Evolutionary conservation across 1,140 invertebrate species (phyloP).

Genomic region (Lepidurus couesii): DNA sequence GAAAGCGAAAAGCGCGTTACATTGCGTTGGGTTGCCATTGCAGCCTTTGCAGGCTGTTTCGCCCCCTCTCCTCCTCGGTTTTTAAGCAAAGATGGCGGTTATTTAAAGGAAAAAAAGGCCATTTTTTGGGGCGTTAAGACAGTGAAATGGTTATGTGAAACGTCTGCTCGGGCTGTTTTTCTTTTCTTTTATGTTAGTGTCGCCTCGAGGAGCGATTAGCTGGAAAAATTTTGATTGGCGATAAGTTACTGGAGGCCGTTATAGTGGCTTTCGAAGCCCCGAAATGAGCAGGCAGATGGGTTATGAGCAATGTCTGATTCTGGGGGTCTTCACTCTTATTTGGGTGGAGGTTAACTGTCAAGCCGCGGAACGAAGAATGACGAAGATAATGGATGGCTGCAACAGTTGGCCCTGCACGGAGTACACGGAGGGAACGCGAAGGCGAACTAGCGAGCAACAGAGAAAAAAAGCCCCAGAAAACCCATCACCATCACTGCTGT

Average conservation of each 20-base stretch:
- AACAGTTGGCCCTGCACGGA: background rate
- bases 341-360: constrained; percentile 21
- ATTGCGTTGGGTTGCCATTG: background rate
- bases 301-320: constrained; percentile 22
- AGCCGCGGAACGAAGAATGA: constrained; percentile 11
- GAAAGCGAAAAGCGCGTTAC: background rate
- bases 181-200: background rate
- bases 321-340: constrained; percentile 18
- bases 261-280: background rate
- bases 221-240: background rate
- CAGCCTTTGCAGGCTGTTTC: background rate
- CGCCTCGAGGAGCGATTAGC: background rate
- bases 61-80: too few species aligned
- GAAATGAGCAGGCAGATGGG: constrained; percentile 18
- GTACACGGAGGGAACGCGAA: background rate
- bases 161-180: background rate
- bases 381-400: constrained; percentile 21
- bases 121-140: background rate
- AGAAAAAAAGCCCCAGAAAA: constrained; percentile 19
- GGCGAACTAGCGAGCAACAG: background rate
- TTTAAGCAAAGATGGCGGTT: too few species aligned
- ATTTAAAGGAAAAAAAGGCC: background rate
- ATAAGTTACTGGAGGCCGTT: constrained; percentile 15
- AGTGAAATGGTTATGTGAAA: background rate
- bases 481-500: constrained; percentile 13